Percentiles rank a stretch among this genome's conserved stretches.
Conservation (phyloP, 2,113 vertebrate genomes). For the Chloropsis hardwickii region DNA sequence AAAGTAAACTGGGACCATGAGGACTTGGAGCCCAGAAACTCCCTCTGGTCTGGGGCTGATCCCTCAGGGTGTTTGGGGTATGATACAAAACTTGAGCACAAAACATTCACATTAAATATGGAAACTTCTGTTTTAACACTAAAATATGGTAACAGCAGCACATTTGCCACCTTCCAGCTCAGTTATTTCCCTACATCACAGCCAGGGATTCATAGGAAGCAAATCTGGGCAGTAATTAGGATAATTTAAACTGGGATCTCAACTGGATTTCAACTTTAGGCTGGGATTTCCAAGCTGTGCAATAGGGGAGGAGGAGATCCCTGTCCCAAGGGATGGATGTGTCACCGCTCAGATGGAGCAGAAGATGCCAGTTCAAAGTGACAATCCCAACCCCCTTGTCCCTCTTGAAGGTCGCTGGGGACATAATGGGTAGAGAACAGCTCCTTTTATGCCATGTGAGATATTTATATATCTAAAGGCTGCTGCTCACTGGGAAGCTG, state of each 20-base stretch:
- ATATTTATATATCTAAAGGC: constrained; percentile 27
- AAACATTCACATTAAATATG: neutral
- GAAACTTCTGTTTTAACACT: neutral
- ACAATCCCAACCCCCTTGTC: neutral
- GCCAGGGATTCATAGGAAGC: neutral
- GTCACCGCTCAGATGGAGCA: neutral
- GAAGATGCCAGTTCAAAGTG: neutral
- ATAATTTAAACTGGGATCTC: neutral
- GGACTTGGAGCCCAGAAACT: neutral
- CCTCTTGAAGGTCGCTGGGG: neutral
- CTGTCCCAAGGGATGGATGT: too few relatives aligned
- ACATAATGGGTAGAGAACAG: neutral
- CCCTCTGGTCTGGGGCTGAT: neutral
- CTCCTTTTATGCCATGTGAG: neutral
- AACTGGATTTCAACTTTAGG: neutral
- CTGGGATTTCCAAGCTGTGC: neutral
- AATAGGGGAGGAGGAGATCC: neutral
- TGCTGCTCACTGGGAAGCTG: constrained; percentile 17
- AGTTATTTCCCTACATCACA: fast-evolving
- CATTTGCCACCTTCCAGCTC: neutral
- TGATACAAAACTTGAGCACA: neutral
- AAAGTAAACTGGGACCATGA: neutral
- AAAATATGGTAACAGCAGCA: neutral
- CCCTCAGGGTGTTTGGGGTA: neutral
- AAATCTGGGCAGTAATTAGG: neutral